These are phyloP conservation scores for Borostomias antarcticus DNA, from an alignment of 2,797 vertebrate species.

Conservation along the genomic window DNA sequence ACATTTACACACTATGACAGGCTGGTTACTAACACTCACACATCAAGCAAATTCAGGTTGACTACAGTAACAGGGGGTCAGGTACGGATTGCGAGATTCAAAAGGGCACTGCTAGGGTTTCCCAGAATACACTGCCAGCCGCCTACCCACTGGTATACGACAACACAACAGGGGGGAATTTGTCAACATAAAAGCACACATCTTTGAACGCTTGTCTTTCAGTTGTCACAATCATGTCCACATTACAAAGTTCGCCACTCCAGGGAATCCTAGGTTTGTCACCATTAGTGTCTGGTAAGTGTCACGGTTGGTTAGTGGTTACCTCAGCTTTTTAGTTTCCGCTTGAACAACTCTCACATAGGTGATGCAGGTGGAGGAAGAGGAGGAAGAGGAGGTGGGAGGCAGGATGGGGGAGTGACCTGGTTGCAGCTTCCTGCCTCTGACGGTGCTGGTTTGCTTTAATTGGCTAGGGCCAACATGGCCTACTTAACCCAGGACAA, in stretches of 20 bases:
- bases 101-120: no score
- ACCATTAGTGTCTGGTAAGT: not conserved
- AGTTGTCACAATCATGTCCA: not conserved
- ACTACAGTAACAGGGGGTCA: not conserved
- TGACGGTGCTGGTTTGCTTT: slow-evolving; percentile 41
- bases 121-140: no score
- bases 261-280: not conserved
- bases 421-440: slow-evolving; percentile 35
- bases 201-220: not conserved
- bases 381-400: slow-evolving; percentile 1
- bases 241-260: not conserved
- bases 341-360: slow-evolving; percentile 15
- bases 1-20: not conserved
- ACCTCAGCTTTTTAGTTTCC: slow-evolving; percentile 17
- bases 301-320: not conserved
- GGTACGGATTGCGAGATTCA: not conserved
- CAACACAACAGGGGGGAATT: not conserved
- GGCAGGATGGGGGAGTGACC: slow-evolving; percentile 26
- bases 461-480: slow-evolving; percentile 55
- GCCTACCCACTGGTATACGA: not conserved
- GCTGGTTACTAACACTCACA: slow-evolving; percentile 4
- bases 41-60: not conserved
- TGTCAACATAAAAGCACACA: no score
- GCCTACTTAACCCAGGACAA: slow-evolving; percentile 57
- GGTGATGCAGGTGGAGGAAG: slow-evolving; percentile 27